Percentiles rank a stretch among this genome's conserved stretches.
Evolutionary conservation across 2,113 vertebrate species (phyloP).

Genomic region (Dipodomys ordii): DNA sequence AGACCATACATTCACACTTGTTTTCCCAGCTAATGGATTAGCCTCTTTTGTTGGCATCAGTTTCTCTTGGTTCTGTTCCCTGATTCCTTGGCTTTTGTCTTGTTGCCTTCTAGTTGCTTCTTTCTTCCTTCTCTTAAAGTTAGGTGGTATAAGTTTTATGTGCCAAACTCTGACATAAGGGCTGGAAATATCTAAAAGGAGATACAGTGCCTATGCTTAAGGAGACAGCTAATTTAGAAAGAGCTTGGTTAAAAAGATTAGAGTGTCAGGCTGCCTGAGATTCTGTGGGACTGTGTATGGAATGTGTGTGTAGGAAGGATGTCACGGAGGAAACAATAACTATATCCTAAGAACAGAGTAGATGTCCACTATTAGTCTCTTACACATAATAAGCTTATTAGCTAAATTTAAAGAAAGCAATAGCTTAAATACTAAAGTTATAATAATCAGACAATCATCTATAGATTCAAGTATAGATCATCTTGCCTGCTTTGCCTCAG

Average conservation of each 20-base stretch:
- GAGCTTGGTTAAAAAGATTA: not conserved
- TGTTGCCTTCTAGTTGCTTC: constrained; percentile 35
- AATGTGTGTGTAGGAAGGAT: not conserved
- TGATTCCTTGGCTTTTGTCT: constrained; percentile 34
- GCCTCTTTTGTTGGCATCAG: not conserved
- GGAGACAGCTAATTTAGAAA: constrained; percentile 4
- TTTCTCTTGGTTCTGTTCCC: constrained; percentile 52
- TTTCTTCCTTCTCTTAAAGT: constrained; percentile 16
- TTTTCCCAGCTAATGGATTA: constrained; percentile 21
- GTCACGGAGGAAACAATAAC: not conserved
- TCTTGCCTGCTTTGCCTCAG: not conserved
- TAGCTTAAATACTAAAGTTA: constrained; percentile 36
- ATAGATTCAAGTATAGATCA: not conserved
- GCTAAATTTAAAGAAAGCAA: constrained; percentile 45
- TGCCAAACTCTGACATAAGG: constrained; percentile 31
- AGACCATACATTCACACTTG: constrained; percentile 45
- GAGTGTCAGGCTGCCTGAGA: not conserved
- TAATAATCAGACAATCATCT: not conserved
- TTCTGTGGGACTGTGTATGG: not conserved
- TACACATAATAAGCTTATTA: not conserved
- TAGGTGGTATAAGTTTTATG: constrained; percentile 39
- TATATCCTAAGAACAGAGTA: not conserved
- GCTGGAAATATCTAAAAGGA: constrained; percentile 22
- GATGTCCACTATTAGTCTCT: not conserved
- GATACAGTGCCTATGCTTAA: not conserved